Percentiles rank a stretch among this genome's conserved stretches.
Evolutionary conservation across 2,888 invertebrate genomes (phyloP).

Genomic region (Anaspis maculata): DNA sequence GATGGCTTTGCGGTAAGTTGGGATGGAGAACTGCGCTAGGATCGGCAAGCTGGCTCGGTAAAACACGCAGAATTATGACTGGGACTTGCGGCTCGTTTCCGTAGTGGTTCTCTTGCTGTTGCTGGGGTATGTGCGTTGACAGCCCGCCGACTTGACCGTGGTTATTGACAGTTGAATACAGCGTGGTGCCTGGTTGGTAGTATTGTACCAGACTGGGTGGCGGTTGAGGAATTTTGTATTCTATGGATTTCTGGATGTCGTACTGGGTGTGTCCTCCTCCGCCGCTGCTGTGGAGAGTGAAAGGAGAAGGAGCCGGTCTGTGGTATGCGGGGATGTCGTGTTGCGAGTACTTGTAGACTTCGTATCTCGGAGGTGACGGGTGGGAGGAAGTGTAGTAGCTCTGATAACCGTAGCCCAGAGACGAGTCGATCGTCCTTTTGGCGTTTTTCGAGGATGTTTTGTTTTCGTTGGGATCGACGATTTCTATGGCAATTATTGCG

Average conservation of each 20-base stretch:
- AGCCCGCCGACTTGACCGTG: constrained; percentile 45
- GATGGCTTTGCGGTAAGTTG: constrained; percentile 49
- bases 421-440: constrained; percentile 66
- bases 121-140: constrained; percentile 44
- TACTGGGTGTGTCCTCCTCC: constrained; percentile 6
- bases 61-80: constrained; percentile 50
- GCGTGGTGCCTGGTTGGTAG: constrained; percentile 32
- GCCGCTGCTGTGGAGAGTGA: constrained; percentile 12
- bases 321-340: constrained; percentile 48
- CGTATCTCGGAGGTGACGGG: constrained; percentile 46
- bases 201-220: constrained; percentile 5
- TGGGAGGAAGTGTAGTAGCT: constrained; percentile 45
- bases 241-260: constrained; percentile 27
- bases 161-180: constrained; percentile 33
- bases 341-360: constrained; percentile 64
- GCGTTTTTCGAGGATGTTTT: constrained; percentile 38
- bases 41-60: constrained; percentile 49
- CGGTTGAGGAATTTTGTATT: constrained; percentile 24
- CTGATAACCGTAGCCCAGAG: constrained; percentile 59
- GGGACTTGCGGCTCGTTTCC: constrained; percentile 44
- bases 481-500: constrained; percentile 55
- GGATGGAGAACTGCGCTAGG: constrained; percentile 49
- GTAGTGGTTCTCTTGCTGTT: constrained; percentile 34
- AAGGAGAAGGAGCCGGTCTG: constrained; percentile 15
- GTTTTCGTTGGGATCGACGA: constrained; percentile 49